Evolutionary conservation across 2,888 invertebrate species (phyloP), one percentile per base, ranked within the genome.

Genomic region (Sisyra terminalis): DNA sequence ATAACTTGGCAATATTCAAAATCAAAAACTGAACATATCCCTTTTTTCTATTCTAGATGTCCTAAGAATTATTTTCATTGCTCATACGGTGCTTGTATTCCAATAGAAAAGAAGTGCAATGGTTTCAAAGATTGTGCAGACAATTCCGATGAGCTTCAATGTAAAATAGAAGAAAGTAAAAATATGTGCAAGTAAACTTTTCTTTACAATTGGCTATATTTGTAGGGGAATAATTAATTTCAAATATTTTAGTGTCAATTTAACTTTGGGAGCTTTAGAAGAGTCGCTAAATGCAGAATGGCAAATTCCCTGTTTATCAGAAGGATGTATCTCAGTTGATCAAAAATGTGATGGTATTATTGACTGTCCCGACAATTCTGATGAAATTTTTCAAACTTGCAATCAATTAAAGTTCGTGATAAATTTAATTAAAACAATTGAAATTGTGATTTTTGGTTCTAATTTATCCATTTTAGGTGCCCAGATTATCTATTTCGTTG

Each of bases 311-410:
- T 35, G 35, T 35, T 35, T 35, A 35, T 13, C 35, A 3, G 35
- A 9, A 15, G 35, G 16, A 9, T 35, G 35, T 6, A 35, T 35
- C 13, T 13, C n/a, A 13, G 1, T 35, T 35, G 35, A 35, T 35
- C 8, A 35, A 35, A 35, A 15, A 14, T 35, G 35, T 35, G 35
- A 35, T 6, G 35, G 35, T 3, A 14, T 35, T 9, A 13, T 15
- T 15, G 35, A 35, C 16, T 35, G 35, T 14, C 35, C 35, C 2
- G 35, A 35, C 13, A 35, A 35, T 35, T 35, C 35, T 6, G 35
- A 35, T 35, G 35, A 35, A 35, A 35, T 15, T 35, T 35, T 15
- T 35, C 9, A 13, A 15, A 15, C 16, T 2, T 35, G 35, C 10
- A 15, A 9, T 9, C 14, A 35, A 15, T 35, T 35, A 4, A 35